Evolutionary conservation across 2,797 vertebrate genomes (phyloP).

Genomic region (Dendrocincla tyrannina): DNA sequence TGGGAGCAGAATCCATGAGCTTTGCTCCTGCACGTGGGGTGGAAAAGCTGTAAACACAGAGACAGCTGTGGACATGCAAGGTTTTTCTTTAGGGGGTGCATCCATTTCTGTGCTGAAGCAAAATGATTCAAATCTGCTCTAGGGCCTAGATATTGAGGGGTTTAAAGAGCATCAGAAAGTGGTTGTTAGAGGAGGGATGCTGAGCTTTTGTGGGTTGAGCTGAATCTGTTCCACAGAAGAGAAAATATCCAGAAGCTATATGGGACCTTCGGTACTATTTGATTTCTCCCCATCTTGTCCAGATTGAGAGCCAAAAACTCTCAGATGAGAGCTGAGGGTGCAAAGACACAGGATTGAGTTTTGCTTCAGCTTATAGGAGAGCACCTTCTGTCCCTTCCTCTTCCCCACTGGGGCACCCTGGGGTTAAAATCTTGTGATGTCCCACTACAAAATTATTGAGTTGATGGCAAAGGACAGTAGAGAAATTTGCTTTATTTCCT

Average conservation of each 20-base stretch:
- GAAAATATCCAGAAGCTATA: not conserved
- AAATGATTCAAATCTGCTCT: not conserved
- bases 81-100: not conserved
- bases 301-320: not conserved
- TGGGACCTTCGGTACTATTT: not conserved
- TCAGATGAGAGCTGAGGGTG: not conserved
- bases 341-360: not conserved
- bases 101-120: not conserved
- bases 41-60: not conserved
- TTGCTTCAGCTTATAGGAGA: not conserved
- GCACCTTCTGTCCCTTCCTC: not conserved
- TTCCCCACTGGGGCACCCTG: not conserved
- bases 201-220: not conserved
- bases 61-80: not conserved
- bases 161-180: not conserved
- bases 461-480: not conserved
- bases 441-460: not conserved
- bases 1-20: rapidly evolving
- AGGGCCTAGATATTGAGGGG: not conserved
- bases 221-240: not conserved
- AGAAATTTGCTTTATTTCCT: not conserved
- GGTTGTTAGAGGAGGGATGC: not conserved
- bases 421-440: not conserved
- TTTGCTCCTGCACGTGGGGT: not conserved
- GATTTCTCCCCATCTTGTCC: not conserved